Percentiles rank a stretch among this genome's conserved stretches.
Conservation (phyloP, 2,113 vertebrate species). For the Atractosteus spatula region DNA sequence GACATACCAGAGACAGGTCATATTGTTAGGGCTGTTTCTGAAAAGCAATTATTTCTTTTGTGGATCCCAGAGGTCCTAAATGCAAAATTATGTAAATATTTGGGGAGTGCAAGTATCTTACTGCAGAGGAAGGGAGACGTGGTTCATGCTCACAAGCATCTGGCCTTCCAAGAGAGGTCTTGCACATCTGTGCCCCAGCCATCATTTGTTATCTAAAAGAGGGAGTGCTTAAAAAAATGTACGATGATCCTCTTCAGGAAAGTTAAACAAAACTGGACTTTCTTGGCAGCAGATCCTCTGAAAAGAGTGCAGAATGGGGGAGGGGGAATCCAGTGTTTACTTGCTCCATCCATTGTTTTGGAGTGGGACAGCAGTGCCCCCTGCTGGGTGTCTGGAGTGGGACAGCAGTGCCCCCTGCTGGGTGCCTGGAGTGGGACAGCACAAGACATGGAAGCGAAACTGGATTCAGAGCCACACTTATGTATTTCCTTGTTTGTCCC, state of each 20-base stretch:
- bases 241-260: slow-evolving; percentile 49
- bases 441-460: too few relatives aligned
- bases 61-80: neutral
- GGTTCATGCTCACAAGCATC: neutral
- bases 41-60: neutral
- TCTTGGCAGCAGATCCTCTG: slow-evolving; percentile 48
- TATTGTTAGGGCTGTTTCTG: too few relatives aligned
- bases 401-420: too few relatives aligned
- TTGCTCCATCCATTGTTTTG: neutral
- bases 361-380: slow-evolving; percentile 8
- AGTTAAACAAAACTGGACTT: slow-evolving; percentile 47
- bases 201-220: slow-evolving; percentile 40
- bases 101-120: neutral
- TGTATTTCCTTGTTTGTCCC: too few relatives aligned
- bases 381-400: too few relatives aligned
- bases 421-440: too few relatives aligned
- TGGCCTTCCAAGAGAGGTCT: slow-evolving; percentile 32
- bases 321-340: neutral
- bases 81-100: neutral
- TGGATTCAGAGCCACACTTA: too few relatives aligned
- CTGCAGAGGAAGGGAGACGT: neutral
- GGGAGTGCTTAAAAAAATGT: slow-evolving; percentile 43
- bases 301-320: slow-evolving; percentile 7
- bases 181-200: slow-evolving; percentile 55
- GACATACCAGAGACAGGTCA: too few relatives aligned